Evolutionary conservation across 2,113 vertebrate species (phyloP), one percentile per base, ranked within the genome.

Genomic region (Tiliqua scincoides): DNA sequence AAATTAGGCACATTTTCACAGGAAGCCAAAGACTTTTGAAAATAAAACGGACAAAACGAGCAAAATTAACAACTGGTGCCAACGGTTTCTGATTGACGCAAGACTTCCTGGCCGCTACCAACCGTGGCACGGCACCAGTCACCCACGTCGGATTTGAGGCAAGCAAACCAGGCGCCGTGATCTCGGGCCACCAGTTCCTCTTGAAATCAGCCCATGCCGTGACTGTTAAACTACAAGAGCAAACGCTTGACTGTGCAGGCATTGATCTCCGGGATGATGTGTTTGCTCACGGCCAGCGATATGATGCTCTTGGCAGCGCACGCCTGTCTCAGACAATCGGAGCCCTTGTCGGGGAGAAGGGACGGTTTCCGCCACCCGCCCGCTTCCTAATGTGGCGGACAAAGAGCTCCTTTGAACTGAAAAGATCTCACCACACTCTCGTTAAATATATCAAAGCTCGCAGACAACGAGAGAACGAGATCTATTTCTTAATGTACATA

Each of bases 161-260:
- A 61, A 25, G 35, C 32, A 21, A 57, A 61, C 35, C 23, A 30
- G 52, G 12, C 61, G 27, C 17, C 21, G 74, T 1, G 10, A 59
- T 70, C 32, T 27, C 17, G 35, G 3, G 27, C 65, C 14, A 17
- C 12, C 75, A 77, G 40, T n/a, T 74, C 35, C 52, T 83, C 18
- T 75, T n/a, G 27, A 84, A 74, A 74, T 85, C 78, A 71, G 52
- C 75, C 25, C 37, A n/a, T 70, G 84, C 35, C 27, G 5, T 61
- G 84, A 85, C 84, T 61, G 52, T 79, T 78, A 77, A 85, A 85
- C 54, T 59, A 52, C 73, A 77, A 85, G 84, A 75, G 75, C 75
- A 70, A 70, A 14, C 35, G 40, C 63, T 70, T 37, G 59, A 71
- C 75, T 79, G 63, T n/a, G 74, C 32, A 20, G 37, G 63, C 32